phyloP scores from a whole-genome alignment of 2,113 vertebrate species.

The Percopsis transmontana region DNA sequence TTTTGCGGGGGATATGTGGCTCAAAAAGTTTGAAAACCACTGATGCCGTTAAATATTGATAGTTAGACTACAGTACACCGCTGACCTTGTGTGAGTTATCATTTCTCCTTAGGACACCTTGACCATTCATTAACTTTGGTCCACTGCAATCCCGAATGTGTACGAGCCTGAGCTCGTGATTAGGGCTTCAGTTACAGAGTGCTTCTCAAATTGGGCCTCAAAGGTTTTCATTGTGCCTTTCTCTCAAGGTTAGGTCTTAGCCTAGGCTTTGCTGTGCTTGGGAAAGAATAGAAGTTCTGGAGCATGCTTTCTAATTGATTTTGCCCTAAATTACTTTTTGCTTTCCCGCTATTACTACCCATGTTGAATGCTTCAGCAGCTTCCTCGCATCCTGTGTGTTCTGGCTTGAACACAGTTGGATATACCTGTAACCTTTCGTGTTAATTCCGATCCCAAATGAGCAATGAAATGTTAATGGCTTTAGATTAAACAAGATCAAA shows the following conservation, averaged over 20 bases:
- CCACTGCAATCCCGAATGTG: neutral
- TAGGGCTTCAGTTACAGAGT: slow-evolving; percentile 25
- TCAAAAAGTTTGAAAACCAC: too few species aligned
- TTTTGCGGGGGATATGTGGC: too few species aligned
- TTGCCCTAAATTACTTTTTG: slow-evolving; percentile 30
- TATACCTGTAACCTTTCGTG: slow-evolving; percentile 41
- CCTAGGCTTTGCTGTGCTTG: slow-evolving; percentile 8
- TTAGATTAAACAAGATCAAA: slow-evolving; percentile 36
- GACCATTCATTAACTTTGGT: slow-evolving; percentile 8
- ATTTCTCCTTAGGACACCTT: slow-evolving; percentile 14
- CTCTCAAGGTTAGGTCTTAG: slow-evolving; percentile 45
- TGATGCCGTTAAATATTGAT: too few species aligned
- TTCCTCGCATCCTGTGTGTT: slow-evolving; percentile 6
- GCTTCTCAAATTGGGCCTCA: slow-evolving; percentile 39
- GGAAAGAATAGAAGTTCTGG: slow-evolving; percentile 1
- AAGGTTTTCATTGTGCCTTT: slow-evolving; percentile 30
- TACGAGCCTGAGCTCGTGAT: slow-evolving; percentile 16
- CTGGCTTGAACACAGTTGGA: slow-evolving; percentile 30
- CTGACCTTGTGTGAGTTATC: neutral
- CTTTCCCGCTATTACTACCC: slow-evolving; percentile 19
- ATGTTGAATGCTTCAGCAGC: slow-evolving; percentile 23
- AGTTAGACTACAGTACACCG: too few species aligned
- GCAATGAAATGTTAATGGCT: slow-evolving; percentile 53
- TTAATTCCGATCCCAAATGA: slow-evolving; percentile 30
- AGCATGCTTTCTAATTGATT: slow-evolving; percentile 7